phyloP scores from a whole-genome alignment of 2,888 invertebrate species.

The Xestia ashworthii region DNA sequence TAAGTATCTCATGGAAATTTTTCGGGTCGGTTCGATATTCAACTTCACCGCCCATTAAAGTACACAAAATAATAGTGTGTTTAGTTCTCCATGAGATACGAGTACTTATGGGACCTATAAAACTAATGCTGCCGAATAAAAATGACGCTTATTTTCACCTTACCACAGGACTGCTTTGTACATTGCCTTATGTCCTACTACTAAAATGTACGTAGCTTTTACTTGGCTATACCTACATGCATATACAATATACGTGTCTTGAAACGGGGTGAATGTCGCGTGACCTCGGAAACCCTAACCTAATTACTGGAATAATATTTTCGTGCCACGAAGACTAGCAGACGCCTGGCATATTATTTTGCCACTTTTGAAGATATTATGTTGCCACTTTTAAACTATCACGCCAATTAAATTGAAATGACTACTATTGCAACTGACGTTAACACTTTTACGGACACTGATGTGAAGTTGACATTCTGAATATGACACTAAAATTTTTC shows the following conservation, averaged over 20 bases:
- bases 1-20: too few relatives aligned
- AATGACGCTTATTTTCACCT: too few relatives aligned
- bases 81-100: too few relatives aligned
- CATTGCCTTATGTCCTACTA: too few relatives aligned
- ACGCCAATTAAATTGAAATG: background rate
- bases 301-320: slow-evolving; percentile 44
- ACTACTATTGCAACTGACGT: background rate
- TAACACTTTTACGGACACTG: too few relatives aligned
- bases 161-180: too few relatives aligned
- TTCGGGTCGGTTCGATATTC: too few relatives aligned
- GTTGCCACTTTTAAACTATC: slow-evolving; percentile 1
- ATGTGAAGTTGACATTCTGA: too few relatives aligned
- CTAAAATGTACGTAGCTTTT: background rate
- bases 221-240: background rate
- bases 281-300: slow-evolving; percentile 34
- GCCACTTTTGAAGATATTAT: slow-evolving; percentile 8
- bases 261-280: slow-evolving; percentile 27
- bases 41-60: too few relatives aligned
- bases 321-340: slow-evolving; percentile 3
- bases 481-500: too few relatives aligned
- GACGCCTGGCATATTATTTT: slow-evolving; percentile 1
- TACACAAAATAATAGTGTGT: background rate
- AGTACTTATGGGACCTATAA: background rate
- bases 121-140: too few relatives aligned
- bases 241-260: background rate